phyloP scores from a whole-genome alignment of 2,797 vertebrate species.

The Acrossocheilus wenchowensis region DNA sequence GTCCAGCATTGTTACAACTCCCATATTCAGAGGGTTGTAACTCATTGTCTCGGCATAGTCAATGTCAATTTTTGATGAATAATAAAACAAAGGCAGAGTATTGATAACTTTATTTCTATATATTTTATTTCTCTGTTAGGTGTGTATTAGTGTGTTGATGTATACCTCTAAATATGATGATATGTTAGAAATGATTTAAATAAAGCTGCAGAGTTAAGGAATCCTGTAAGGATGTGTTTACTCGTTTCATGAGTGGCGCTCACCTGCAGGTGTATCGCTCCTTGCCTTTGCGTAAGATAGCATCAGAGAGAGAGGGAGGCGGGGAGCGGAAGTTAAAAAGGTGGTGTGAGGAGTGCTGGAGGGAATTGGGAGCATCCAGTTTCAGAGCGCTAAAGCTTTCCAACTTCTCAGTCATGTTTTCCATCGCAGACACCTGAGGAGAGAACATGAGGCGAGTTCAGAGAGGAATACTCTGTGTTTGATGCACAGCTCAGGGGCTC shows the following conservation, averaged over 20 bases:
- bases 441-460: constrained; percentile 14
- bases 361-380: constrained; percentile 85
- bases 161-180: not conserved
- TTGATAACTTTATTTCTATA: not conserved
- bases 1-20: constrained; percentile 19
- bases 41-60: not conserved
- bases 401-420: constrained; percentile 98
- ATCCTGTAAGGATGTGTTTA: constrained; percentile 8
- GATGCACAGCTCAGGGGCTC: constrained; percentile 15
- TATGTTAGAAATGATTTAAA: not conserved
- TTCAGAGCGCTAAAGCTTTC: constrained; percentile 94
- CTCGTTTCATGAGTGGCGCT: constrained; percentile 31
- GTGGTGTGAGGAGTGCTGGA: constrained; percentile 93
- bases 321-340: constrained; percentile 97
- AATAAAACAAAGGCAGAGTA: not conserved
- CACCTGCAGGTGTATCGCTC: constrained; percentile 98
- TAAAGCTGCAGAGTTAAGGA: not conserved
- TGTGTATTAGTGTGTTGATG: not conserved
- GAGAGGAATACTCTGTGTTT: constrained; percentile 37
- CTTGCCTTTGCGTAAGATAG: constrained; percentile 99
- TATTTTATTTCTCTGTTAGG: not conserved
- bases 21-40: not conserved
- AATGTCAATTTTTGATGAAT: not conserved
- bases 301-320: constrained; percentile 92
- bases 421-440: constrained; percentile 95